Percentiles rank a stretch among this genome's conserved stretches.
Evolutionary conservation across 2,113 vertebrate genomes (phyloP).

Genomic region (Gorsachius goisagi): DNA sequence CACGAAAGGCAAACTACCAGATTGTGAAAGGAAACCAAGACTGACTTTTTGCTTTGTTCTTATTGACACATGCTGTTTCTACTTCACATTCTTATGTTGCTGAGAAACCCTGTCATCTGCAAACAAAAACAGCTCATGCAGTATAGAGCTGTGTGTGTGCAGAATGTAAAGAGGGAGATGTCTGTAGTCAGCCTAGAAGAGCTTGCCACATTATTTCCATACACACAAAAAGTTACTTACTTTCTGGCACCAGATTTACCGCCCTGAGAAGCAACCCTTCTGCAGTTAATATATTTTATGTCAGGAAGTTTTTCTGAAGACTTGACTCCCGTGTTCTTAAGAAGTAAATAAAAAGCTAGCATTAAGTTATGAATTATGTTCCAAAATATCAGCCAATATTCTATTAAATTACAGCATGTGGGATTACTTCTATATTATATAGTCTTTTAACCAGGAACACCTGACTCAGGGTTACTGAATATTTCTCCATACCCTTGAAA

Average conservation of each 20-base stretch:
- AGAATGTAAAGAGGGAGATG: background rate
- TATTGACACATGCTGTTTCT: background rate
- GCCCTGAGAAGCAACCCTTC: background rate
- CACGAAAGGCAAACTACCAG: background rate
- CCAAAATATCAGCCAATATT: background rate
- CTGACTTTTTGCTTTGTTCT: constrained; percentile 25
- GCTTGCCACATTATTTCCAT: background rate
- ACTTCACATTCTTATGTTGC: background rate
- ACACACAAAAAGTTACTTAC: background rate
- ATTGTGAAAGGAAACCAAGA: background rate
- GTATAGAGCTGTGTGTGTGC: background rate
- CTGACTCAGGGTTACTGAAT: background rate
- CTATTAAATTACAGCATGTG: background rate
- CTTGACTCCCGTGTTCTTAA: background rate
- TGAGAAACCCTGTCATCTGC: constrained; percentile 35
- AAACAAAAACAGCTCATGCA: constrained; percentile 15
- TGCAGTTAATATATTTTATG: background rate
- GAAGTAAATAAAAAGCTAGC: background rate
- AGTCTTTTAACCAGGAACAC: background rate
- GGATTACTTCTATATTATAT: background rate
- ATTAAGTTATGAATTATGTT: background rate
- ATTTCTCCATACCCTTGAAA: background rate
- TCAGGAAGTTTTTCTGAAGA: background rate
- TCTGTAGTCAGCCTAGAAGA: background rate
- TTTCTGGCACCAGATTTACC: background rate